Base-by-base conservation (phyloP, 2,113 vertebrate genomes). In the Lipophrys pholis region DNA sequence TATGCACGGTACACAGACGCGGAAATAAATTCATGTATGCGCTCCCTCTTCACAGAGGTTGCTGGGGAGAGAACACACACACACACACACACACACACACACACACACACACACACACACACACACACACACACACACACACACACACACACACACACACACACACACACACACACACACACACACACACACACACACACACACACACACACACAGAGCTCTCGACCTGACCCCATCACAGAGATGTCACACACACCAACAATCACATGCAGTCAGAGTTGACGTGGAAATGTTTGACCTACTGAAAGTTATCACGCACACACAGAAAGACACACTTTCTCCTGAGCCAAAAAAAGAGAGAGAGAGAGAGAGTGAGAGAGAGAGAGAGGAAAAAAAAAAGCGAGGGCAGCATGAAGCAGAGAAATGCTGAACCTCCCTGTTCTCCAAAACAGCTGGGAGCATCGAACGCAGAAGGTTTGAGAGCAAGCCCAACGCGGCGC, bases 361-460 rank as follows among this genome's bases (percentile, higher is more conserved):
- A n/a, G n/a, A n/a, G n/a, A n/a, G n/a, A n/a, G n/a, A n/a, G n/a
- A n/a, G n/a, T n/a, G n/a, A n/a, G n/a, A n/a, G n/a, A n/a, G n/a
- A n/a, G n/a, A n/a, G n/a, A n/a, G n/a, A n/a, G n/a, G 59, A 10
- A 12, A 10, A 43, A 41, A 62, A 48, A 43, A 11, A 14, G 72
- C 5, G 12, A 69, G 74, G 60, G 69, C 73, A 70, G 63, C 50
- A n/a, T n/a, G n/a, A n/a, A n/a, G n/a, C n/a, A n/a, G n/a, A 76
- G 51, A 85, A 88, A 60, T 73, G 82, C 90, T 91, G 85, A 90
- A 87, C 75, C 70, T 77, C 54, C 79, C 64, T 88, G 50, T 51
- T 80, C 68, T 75, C 53, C 64, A 51, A 89, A 92, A 91, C 73
- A 87, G 80, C 86, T 81, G 55, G 75, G 58, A 89, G 87, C 83